Evolutionary conservation across 2,888 invertebrate genomes (phyloP), one percentile per base, ranked within the genome.

Genomic region (Bimastos eiseni): DNA sequence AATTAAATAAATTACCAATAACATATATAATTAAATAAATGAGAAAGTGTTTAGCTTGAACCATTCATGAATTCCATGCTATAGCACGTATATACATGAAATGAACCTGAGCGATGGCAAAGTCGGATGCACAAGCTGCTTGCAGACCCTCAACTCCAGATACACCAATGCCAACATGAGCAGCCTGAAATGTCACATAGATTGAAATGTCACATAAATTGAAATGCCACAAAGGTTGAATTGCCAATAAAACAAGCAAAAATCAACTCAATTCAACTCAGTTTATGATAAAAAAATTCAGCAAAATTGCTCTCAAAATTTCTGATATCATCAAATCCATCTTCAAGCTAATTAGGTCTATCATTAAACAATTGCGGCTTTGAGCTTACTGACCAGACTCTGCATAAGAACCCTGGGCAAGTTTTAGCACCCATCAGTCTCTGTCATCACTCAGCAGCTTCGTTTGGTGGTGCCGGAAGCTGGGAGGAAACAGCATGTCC

Each of bases 81-180:
- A 49, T 49, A 41, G 17, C 41, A 41, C 13, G 41, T 41, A n/a
- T n/a, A n/a, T n/a, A 70, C 13, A 70, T 5, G n/a, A 70, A 70
- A 30, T n/a, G 8, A 37, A 97, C 97, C 96, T 97, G 97, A 90
- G 98, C 99, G 94, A 99, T 98, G 93, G 99, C 98, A 96, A 99
- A 99, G 95, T 99, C 99, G 49, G 99, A 99, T 83, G 99, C 99
- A 95, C 99, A 99, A 11, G 99, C 98, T 11, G 99, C 99, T 96
- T 99, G 99, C 93, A 99, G 96, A n/a, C 99, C 99, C 96, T 99
- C 99, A 24, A 98, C 97, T 84, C 99, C 99, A 84, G 98, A 98
- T 94, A 99, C 99, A 19, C 97, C 99, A 91, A 99, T 97, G 90
- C 99, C 99, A 70, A 99, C 98, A 95, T 98, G 97, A 0, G 99